Percentiles rank a stretch among this genome's conserved stretches.
Conservation (phyloP, 1,140 invertebrate genomes). For the Eumeta japonica region DNA sequence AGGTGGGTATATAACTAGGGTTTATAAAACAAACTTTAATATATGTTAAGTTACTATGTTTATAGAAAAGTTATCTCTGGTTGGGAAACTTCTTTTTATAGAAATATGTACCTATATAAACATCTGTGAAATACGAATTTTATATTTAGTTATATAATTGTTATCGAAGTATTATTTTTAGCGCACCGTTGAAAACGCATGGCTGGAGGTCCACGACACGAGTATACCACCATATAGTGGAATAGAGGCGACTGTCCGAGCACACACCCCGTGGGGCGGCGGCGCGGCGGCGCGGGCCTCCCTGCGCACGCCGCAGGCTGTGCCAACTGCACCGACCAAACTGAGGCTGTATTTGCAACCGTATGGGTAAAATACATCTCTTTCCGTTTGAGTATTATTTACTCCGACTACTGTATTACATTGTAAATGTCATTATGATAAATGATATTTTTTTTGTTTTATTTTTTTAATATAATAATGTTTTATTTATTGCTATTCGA, state of each 20-base stretch:
- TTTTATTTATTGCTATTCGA: too few species aligned
- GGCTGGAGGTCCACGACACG: constrained; percentile 39
- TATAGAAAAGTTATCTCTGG: too few species aligned
- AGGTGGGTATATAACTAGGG: constrained; percentile 28
- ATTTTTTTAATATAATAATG: too few species aligned
- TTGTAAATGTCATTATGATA: not conserved
- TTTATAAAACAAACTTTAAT: too few species aligned
- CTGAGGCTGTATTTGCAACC: constrained; percentile 56
- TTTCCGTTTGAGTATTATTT: too few species aligned
- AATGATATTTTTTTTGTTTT: too few species aligned
- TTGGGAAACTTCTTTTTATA: too few species aligned
- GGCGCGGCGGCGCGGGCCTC: constrained; percentile 61
- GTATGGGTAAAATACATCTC: constrained; percentile 19
- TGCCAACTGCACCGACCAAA: constrained; percentile 69
- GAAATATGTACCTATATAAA: too few species aligned
- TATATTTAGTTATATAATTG: not conserved
- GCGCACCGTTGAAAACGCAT: constrained; percentile 49
- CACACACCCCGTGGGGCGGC: constrained; percentile 82
- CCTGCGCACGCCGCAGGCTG: constrained; percentile 67
- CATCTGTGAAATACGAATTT: too few species aligned
- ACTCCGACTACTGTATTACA: not conserved
- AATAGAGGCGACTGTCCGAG: constrained; percentile 70
- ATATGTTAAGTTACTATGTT: too few species aligned
- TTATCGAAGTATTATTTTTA: constrained; percentile 16
- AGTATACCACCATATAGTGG: constrained; percentile 66